A percentile compares a stretch with the other conserved stretches of the same genome.
Conservation (phyloP, 2,888 invertebrate genomes). For the Lysandra coridon region DNA sequence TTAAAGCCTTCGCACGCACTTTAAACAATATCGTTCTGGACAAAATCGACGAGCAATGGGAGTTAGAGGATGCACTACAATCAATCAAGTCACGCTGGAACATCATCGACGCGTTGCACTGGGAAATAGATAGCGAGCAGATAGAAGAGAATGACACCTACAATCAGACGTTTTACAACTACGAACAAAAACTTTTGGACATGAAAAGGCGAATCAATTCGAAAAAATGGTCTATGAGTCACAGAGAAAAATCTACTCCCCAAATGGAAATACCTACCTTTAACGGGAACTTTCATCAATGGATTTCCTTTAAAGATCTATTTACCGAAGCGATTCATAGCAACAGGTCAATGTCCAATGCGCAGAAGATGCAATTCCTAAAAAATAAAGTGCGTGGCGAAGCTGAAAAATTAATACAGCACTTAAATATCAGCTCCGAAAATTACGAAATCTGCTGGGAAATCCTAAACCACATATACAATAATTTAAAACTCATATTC, state of each 20-base stretch:
- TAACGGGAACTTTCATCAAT: conserved; percentile 35
- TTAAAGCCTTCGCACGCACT: too few relatives aligned
- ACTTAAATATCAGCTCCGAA: conserved; percentile 37
- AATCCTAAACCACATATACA: conserved; percentile 39
- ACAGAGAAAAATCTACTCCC: conserved; percentile 35
- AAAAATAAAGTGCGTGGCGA: conserved; percentile 37
- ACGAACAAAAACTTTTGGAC: not conserved
- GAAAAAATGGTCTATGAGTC: conserved; percentile 21
- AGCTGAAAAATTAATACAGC: conserved; percentile 40
- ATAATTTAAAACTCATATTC: conserved; percentile 39
- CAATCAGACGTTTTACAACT: too few relatives aligned
- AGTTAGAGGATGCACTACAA: too few relatives aligned
- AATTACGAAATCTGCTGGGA: conserved; percentile 42
- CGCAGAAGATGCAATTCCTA: conserved; percentile 38
- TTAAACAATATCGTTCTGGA: too few relatives aligned
- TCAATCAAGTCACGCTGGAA: conserved; percentile 22
- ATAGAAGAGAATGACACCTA: too few relatives aligned
- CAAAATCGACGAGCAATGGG: too few relatives aligned
- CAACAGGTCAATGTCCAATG: conserved; percentile 33
- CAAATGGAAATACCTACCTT: conserved; percentile 37
- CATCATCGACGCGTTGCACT: conserved; percentile 30
- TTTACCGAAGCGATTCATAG: conserved; percentile 39
- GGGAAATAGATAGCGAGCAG: conserved; percentile 26
- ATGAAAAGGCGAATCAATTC: conserved; percentile 4
- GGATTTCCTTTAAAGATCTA: conserved; percentile 39